Evolutionary conservation across 2,888 invertebrate species (phyloP).

Genomic region (Gymnosoma rotundatum): DNA sequence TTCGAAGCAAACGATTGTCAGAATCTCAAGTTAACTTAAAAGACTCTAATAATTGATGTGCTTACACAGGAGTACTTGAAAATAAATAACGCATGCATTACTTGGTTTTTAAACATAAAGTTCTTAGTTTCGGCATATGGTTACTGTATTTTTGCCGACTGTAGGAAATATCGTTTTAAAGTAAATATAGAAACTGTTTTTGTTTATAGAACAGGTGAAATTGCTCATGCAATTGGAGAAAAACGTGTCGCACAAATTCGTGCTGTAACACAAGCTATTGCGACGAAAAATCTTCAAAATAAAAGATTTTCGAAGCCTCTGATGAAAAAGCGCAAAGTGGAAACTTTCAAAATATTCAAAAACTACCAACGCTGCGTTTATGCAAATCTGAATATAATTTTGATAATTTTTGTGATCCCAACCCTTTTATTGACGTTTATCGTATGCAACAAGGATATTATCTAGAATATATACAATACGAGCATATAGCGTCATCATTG

Average conservation of each 20-base stretch:
- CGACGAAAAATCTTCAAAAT: background rate
- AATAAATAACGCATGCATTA: constrained; percentile 6
- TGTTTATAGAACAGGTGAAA: background rate
- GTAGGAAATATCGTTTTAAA: background rate
- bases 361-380: constrained; percentile 10
- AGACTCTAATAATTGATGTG: constrained; percentile 9
- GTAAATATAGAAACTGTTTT: background rate
- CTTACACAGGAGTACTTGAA: constrained; percentile 21
- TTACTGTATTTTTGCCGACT: constrained; percentile 8
- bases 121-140: background rate
- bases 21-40: background rate
- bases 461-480: constrained; percentile 10
- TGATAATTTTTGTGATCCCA: background rate
- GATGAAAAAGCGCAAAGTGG: constrained; percentile 39
- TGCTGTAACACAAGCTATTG: background rate
- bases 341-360: constrained; percentile 39
- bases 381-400: constrained; percentile 21
- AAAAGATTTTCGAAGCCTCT: constrained; percentile 20
- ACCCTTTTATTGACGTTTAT: constrained; percentile 26
- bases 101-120: background rate
- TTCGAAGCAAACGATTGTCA: background rate
- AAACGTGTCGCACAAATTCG: constrained; percentile 7
- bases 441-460: constrained; percentile 6
- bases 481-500: constrained; percentile 12
- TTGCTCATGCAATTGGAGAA: background rate